Conservation (phyloP, 2,113 vertebrate genomes). For the Ceuthmochares aereus region DNA sequence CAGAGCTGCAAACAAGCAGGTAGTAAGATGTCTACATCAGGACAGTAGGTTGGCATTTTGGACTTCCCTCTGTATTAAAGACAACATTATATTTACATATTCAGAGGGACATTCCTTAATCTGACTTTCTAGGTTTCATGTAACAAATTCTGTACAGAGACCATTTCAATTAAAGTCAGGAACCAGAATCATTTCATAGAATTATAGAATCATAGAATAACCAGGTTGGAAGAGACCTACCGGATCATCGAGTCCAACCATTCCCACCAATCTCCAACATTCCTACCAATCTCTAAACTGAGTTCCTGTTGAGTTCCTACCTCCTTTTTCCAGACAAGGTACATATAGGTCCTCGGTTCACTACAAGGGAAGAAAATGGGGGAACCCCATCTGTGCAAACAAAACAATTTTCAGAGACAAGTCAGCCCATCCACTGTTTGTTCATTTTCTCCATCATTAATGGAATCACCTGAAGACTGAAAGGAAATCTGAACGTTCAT, state of each 20-base stretch:
- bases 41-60: accelerated
- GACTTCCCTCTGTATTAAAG: neutral
- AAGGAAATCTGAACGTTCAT: constrained; percentile 23
- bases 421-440: neutral
- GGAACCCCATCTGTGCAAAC: neutral
- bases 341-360: accelerated
- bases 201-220: too few species aligned
- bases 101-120: neutral
- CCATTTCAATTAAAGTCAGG: neutral
- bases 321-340: neutral
- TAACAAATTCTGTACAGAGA: neutral
- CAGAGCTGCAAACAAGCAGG: neutral
- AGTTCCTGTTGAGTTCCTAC: accelerated
- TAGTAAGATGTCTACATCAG: neutral
- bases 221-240: too few species aligned
- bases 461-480: neutral
- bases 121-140: neutral
- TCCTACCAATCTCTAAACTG: too few species aligned
- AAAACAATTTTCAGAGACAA: neutral
- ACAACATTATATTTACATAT: neutral
- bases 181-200: neutral
- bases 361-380: neutral
- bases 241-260: too few species aligned
- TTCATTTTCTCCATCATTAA: neutral
- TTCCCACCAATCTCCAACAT: too few species aligned